Evolutionary conservation across 2,888 invertebrate genomes (phyloP).

Genomic region (Pheosia gnoma): DNA sequence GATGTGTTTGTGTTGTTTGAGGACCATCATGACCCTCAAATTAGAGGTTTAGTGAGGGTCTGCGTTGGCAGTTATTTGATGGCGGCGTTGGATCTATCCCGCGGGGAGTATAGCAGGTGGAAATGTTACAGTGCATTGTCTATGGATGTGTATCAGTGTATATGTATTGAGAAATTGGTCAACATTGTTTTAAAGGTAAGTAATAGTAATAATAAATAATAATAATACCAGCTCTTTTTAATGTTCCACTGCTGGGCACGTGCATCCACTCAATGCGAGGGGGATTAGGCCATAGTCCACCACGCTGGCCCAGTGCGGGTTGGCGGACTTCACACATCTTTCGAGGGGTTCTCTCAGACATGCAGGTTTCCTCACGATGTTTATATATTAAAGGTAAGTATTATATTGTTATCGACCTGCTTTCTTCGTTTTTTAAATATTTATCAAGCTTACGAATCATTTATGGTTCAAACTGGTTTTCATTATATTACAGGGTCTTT

Average conservation of each 20-base stretch:
- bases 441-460: too few relatives aligned
- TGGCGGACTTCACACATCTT: too few relatives aligned
- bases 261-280: too few relatives aligned
- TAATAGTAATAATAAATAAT: conserved; percentile 46
- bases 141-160: conserved; percentile 64
- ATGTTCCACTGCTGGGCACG: too few relatives aligned
- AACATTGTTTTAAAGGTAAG: conserved; percentile 83
- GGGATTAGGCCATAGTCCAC: too few relatives aligned
- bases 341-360: too few relatives aligned
- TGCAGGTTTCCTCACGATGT: too few relatives aligned
- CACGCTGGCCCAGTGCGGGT: too few relatives aligned
- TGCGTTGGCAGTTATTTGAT: conserved; percentile 88
- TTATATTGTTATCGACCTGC: too few relatives aligned
- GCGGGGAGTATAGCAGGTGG: conserved; percentile 83
- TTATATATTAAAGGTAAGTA: too few relatives aligned
- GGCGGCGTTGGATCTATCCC: conserved; percentile 82
- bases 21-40: conserved; percentile 91
- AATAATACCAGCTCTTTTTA: too few relatives aligned
- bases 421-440: too few relatives aligned
- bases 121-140: conserved; percentile 61
- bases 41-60: conserved; percentile 88
- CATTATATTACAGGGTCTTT: conserved; percentile 83
- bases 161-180: conserved; percentile 77
- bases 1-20: conserved; percentile 88
- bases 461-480: background rate